Base-by-base conservation (phyloP, 1,140 invertebrate species). In the Apis cerana region DNA sequence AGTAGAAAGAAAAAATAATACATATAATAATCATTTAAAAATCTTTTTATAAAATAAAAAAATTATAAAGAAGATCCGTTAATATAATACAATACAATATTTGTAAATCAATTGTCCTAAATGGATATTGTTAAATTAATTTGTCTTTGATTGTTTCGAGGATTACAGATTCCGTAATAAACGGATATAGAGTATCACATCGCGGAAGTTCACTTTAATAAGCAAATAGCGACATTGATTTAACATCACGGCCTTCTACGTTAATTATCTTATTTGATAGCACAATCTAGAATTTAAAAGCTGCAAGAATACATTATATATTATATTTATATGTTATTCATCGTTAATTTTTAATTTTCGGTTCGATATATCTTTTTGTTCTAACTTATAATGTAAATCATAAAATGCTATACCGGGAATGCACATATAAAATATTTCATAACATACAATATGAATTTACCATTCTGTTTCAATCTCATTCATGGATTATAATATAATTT, bases 251-350 rank as follows among this genome's bases (percentile, higher is more conserved):
- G 65, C 72, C 74, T 82, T 82, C 74, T 33, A 54, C 64, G 64
- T 76, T 76, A 82, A 82, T 82, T 82, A 82, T 82, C 80, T 82
- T 69, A 9, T 48, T 23, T 65, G 80, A 77, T 82, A 76, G 23
- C 62, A 65, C 50, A 69, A 62, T 82, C 74, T 69, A 69, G 48
- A 54, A 77, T 82, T 82, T 27, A 48, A 69, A 77, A 62, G 74
- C 27, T 15, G 10, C 11, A 21, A 23, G 50, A 43, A 67, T 43
- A 43, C 7, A 7, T 43, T 43, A 43, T 43, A 43, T 43, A 43
- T 43, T 62, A 56, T 68, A n/a, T 82, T 58, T 68, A 48, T 23
- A 54, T 23, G 15, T 58, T 23, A 0, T 11, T 17, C 50, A 69
- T 77, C 23, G 50, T 61, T 67, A 27, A 69, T 68, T 62, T 54